Evolutionary conservation across 2,113 vertebrate genomes (phyloP), one percentile per base, ranked within the genome.

Genomic region (Bolborhynchus lineola): DNA sequence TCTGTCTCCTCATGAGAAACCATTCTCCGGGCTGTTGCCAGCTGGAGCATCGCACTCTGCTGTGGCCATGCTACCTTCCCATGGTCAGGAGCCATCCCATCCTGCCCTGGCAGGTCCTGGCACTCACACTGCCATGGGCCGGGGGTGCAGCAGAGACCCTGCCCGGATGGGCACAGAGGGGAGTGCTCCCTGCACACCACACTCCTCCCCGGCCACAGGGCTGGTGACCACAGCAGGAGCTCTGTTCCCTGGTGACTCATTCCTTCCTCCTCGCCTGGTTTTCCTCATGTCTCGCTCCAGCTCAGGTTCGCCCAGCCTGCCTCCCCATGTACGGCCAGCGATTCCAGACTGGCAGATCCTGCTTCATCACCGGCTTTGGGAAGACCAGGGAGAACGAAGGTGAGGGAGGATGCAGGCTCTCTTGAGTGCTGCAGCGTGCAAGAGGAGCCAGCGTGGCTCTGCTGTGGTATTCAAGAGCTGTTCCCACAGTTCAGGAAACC

Each of bases 321-420:
- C 98, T 99, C 72, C 99, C 99, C 81, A 95, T 86, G 94, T 82
- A 93, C 2, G 97, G 97, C 50, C 98, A 99, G 97, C 97, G 44
- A 8, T 98, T 99, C 93, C 42, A 62, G 70, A 90, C 95, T 2
- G 98, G 97, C 63, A 93, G 97, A 49, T 88, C 70, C 31, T 99
- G 99, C 97, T 99, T 98, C 98, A 99, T 98, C 83, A 98, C 99
- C 0, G 99, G 99, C 72, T 99, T 99, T 72, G 99, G 99, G 80
- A 98, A 98, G 88, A 98, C 97, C 82, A 92, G 89, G 71, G 98
- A 98, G 85, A 96, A 97, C 0, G 98, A 98, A 83, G 98, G 98
- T 98, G 88, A 98, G 98, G 68, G n/a, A 49, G 41, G 63, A 10
- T 0, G 3, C 17, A 0, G 8, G 46, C n/a, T 35, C 74, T 12